Conservation (phyloP, 2,113 vertebrate genomes). For the Eonycteris spelaea region DNA sequence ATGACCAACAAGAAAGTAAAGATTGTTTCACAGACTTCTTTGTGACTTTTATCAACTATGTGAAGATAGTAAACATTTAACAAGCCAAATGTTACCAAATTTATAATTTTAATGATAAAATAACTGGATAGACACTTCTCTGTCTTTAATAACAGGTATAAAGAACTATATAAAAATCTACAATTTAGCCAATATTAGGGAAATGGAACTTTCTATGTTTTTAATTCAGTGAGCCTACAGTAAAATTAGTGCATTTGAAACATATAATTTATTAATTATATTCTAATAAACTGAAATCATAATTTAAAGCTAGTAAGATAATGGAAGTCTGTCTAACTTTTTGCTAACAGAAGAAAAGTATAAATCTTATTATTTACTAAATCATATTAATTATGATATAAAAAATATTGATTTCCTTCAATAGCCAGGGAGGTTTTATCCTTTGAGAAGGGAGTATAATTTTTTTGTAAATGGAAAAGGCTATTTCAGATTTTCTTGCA, state of each 20-base stretch:
- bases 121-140: not conserved
- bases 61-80: not conserved
- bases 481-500: not conserved
- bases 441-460: not conserved
- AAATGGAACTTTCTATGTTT: not conserved
- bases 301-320: not conserved
- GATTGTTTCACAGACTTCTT: not conserved
- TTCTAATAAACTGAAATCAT: not conserved
- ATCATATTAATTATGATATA: too few species aligned
- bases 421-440: not conserved
- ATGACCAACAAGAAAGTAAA: not conserved
- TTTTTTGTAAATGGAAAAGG: slow-evolving; percentile 35
- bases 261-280: not conserved
- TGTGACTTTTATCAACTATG: not conserved
- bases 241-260: not conserved
- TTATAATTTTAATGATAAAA: not conserved
- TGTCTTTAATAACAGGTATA: not conserved
- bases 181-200: not conserved
- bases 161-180: not conserved
- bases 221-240: not conserved
- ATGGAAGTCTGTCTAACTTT: not conserved
- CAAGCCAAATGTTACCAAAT: not conserved
- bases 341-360: not conserved
- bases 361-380: slow-evolving; percentile 3
- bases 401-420: not conserved